A percentile compares a stretch with the other conserved stretches of the same genome.
These are phyloP conservation scores for Caloenas nicobarica DNA, from an alignment of 2,113 vertebrate genomes.

Conservation along the genomic window DNA sequence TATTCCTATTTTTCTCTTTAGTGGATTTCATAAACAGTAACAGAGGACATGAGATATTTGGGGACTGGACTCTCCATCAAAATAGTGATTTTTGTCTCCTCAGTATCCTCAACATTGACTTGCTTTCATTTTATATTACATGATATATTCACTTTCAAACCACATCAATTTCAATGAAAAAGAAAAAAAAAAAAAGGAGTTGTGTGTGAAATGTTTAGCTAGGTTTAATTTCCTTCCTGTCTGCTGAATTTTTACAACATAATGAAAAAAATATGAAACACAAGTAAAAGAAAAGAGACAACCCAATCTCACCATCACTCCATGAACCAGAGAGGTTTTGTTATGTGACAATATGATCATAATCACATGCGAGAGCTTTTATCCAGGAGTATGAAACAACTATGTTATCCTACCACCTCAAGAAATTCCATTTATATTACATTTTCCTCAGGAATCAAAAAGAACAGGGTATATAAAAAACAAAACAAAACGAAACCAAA, in stretches of 20 bases:
- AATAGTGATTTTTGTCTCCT: background rate
- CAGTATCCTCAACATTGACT: background rate
- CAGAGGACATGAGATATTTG: background rate
- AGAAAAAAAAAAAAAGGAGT: background rate
- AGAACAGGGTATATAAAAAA: background rate
- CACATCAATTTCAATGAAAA: background rate
- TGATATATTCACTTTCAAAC: background rate
- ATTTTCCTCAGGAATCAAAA: constrained; percentile 52
- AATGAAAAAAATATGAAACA: constrained; percentile 34
- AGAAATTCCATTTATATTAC: constrained; percentile 57
- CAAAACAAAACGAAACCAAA: no score
- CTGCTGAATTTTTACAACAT: background rate
- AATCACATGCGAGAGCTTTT: background rate
- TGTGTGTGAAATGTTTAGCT: background rate
- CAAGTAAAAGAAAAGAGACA: background rate
- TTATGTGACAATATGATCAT: background rate
- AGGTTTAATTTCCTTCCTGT: constrained; percentile 30
- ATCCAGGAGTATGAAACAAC: background rate
- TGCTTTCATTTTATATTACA: background rate
- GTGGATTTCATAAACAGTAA: background rate
- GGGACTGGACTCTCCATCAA: background rate
- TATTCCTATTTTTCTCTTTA: background rate
- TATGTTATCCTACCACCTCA: background rate
- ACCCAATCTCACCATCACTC: background rate
- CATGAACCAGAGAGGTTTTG: background rate